Evolutionary conservation across 2,797 vertebrate genomes (phyloP), one percentile per base, ranked within the genome.

Genomic region (Bradypodion pumilum): DNA sequence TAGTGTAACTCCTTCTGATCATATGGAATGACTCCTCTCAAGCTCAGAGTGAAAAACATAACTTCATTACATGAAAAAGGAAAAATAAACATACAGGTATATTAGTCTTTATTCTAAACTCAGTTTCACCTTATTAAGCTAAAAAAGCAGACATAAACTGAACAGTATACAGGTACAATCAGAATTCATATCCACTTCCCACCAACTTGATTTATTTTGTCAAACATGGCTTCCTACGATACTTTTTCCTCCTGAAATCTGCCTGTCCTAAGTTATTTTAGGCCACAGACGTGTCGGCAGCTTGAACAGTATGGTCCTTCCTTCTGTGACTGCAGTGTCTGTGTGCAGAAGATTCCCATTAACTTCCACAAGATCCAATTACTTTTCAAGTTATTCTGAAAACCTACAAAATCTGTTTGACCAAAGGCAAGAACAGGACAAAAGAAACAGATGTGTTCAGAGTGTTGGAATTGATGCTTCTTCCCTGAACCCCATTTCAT

Each of bases 41-140:
- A 60, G 62, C 35, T 1, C 25, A 0, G 16, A 32, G 44, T 23
- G 13, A 7, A 3, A 29, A 69, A 69, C 77, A 77, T 83, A 37
- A 56, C 70, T 83, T 77, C 74, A 83, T 83, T 69, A 76, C 63
- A 68, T 42, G 19, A 74, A 65, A 72, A 69, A 65, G 59, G 74
- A 13, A 63, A 69, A 59, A 69, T 60, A 83, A 83, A 77, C 49
- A 77, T 52, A n/a, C n/a, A n/a, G n/a, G n/a, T n/a, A 69, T 56
- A 59, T 77, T 56, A 60, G 49, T 52, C 49, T 42, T 59, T 46
- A 68, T 69, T 83, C 65, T 65, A 82, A 82, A 49, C 25, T 49
- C 46, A 7, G 80, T 49, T 74, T 52, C 32, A 65, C 74, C 72
- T 27, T 44, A 49, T 49, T 52, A 74, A 40, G 49, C 72, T 37